Evolutionary conservation across 2,113 vertebrate species (phyloP).

Genomic region (Sebastes fasciatus): DNA sequence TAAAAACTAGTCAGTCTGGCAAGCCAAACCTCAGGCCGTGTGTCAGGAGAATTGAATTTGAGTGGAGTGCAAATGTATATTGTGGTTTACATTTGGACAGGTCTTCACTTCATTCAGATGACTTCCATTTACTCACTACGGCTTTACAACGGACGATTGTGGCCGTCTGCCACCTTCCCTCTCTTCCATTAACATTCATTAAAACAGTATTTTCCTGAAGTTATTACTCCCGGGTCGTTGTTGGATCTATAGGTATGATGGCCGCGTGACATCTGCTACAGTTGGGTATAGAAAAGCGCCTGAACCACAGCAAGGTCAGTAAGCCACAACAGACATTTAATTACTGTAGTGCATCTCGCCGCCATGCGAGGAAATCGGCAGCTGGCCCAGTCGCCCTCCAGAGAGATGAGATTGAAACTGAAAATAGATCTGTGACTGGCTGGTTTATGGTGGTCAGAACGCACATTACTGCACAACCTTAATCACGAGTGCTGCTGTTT

Average conservation of each 20-base stretch:
- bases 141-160: constrained; percentile 14
- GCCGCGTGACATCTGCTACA: constrained; percentile 48
- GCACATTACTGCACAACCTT: constrained; percentile 55
- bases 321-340: constrained; percentile 70
- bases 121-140: constrained; percentile 25
- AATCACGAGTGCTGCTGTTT: constrained; percentile 68
- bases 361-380: constrained; percentile 61
- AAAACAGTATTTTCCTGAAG: not conserved
- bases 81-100: constrained; percentile 1
- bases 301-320: constrained; percentile 68
- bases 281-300: constrained; percentile 33
- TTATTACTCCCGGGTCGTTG: constrained; percentile 12
- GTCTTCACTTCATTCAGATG: constrained; percentile 18
- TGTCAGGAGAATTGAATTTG: not conserved
- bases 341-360: constrained; percentile 66
- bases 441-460: constrained; percentile 68
- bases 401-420: constrained; percentile 65
- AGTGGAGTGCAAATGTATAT: constrained; percentile 1
- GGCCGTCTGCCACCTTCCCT: constrained; percentile 20
- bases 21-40: not conserved
- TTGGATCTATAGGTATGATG: constrained; percentile 35
- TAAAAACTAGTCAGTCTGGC: not conserved
- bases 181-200: constrained; percentile 27
- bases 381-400: constrained; percentile 57
- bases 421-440: constrained; percentile 66